Evolutionary conservation across 2,888 invertebrate genomes (phyloP), one percentile per base, ranked within the genome.

Genomic region (Apoda limacodes): DNA sequence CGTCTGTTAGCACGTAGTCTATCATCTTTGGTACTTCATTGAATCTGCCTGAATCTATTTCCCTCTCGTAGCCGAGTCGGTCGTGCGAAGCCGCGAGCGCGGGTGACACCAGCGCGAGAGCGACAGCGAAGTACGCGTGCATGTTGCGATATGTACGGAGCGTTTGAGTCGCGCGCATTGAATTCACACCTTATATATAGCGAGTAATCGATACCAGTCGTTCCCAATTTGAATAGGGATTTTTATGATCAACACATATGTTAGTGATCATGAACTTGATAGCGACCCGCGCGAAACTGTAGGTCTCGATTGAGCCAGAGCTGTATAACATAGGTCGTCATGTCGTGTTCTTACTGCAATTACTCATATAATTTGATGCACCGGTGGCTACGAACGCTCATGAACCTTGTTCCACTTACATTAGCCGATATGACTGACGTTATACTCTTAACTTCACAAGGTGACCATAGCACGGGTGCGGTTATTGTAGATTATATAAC

Each of bases 321-420:
- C 38, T 35, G 41, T 38, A 43, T 43, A 43, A 44, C 40, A 33
- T 28, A 42, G 40, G 35, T 23, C 25, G 25, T 22, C 28, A 15
- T 34, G 15, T 27, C 24, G 21, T 30, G 21, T 32, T 39, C 37
- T 48, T 44, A 45, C 40, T 52, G 55, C 53, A 55, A 60, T 60
- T 58, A 61, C 52, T 55, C 45, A 56, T n/a, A n/a, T 61, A 53
- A 60, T 64, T 64, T 61, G 61, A 63, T 66, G 62, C 61, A 61
- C 55, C 51, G 48, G 50, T 59, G 59, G 50, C 50, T 62, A 55
- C 62, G 60, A 60, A 66, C 67, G 67, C 56, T 64, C 61, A 62
- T 70, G 72, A 75, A 75, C 78, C 76, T 80, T 70, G 76, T 70
- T 68, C 78, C 54, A 78, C 66, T 72, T 75, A 64, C 56, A 63